Base-by-base conservation (phyloP, 2,113 vertebrate genomes). In the Pseudonaja textilis region DNA sequence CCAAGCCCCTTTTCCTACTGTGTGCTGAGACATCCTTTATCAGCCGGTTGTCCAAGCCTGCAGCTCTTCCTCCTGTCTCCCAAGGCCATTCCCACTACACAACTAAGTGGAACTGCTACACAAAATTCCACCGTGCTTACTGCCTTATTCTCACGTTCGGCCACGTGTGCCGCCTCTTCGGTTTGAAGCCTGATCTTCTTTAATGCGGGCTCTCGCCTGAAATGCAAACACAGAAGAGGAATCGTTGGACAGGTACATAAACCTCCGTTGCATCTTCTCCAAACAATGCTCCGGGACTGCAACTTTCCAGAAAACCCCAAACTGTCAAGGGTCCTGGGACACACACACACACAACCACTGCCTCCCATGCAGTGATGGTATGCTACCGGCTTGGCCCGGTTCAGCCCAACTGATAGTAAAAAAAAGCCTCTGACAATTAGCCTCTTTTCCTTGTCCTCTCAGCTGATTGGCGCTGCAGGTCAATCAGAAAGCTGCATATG, bases 201-300 rank as follows among this genome's bases (percentile, higher is more conserved):
- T 42, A 34, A 39, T 34, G 0, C 12, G 3, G 89, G n/a, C 42
- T 90, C 47, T 34, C 16, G 7, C 23, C 92, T 45, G 42, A 85
- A 69, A 50, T 12, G 7, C 59, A 92, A 54, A 47, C 34, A 85
- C 7, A 93, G 29, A 42, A 89, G 10, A 87, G 42, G 2, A 3
- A 18, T n/a, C 26, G 34, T 61, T 12, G 25, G 42, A 25, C 0
- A 0, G 3, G 22, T 59, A 3, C 57, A 1, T 54, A 26, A 87
- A 61, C 18, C 20, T 3, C 56, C 6, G 39, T 3, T 9, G 6
- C 26, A 89, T 18, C 47, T 59, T 50, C 25, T 2, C 42, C 20
- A 3, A 14, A 2, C 12, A 29, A 50, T 1, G 0, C 9, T 1
- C 14, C 3, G 6, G 42, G 34, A 23, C 2, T 25, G 34, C 1